Base-by-base conservation (phyloP, 2,797 vertebrate genomes). In the Taenioides sp. region DNA sequence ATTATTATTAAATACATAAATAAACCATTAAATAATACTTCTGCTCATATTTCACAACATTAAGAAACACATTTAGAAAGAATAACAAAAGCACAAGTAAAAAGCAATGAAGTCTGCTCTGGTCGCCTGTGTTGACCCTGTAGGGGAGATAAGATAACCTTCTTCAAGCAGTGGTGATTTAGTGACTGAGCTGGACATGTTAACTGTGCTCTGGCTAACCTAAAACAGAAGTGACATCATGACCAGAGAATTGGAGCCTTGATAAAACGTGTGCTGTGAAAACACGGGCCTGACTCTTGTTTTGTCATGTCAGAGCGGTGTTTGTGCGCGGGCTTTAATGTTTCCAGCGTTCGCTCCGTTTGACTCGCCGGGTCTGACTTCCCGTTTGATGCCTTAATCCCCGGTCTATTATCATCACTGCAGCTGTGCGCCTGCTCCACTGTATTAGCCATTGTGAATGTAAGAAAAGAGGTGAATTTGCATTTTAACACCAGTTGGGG, bases 141-240 rank as follows among this genome's bases (percentile, higher is more conserved):
- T 11, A 68, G 61, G 27, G 68, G 61, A 84, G 86, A 90, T 86
- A 87, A 90, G 81, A 84, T 87, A 87, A 87, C 73, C 66, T 20
- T 52, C 71, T 37, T 71, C 64, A 47, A 27, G 74, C 70, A 50
- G 28, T 50, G 60, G 54, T 50, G 31, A 70, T 78, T 43, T 11
- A 83, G 64, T 31, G 40, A 76, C 66, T 55, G 75, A 83, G 60
- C 78, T 70, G 82, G 81, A 84, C 81, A 69, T 54, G 70, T 76
- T 83, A 75, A 75, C 67, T 65, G 85, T 80, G 69, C 70, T 73
- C 76, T 23, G 64, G 52, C 50, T 68, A 59, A 72, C 77, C 69
- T n/a, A 79, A 83, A 87, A 72, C 37, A 74, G 52, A 57, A 76
- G n/a, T 20, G 67, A 65, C 67, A 64, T 86, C 79, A 81, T 22